Evolutionary conservation across 2,888 invertebrate species (phyloP).

Genomic region (Drosophila quasianomalipes): DNA sequence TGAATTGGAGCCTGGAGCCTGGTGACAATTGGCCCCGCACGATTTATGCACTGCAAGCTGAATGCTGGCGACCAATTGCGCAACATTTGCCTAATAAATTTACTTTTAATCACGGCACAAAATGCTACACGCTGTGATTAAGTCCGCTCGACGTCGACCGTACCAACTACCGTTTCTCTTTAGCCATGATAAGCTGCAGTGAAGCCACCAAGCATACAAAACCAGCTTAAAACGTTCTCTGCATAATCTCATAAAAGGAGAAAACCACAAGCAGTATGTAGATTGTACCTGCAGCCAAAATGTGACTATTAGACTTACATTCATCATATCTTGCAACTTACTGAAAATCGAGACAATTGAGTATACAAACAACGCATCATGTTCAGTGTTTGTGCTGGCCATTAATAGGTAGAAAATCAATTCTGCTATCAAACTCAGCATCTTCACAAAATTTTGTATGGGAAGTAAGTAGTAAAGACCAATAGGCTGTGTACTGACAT

Average conservation of each 20-base stretch:
- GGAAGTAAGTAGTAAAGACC: conserved; percentile 34
- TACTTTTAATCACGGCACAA: conserved; percentile 70
- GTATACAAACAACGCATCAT: neutral
- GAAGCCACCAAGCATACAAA: neutral
- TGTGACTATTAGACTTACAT: neutral
- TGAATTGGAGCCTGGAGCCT: conserved; percentile 45
- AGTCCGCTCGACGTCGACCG: conserved; percentile 25
- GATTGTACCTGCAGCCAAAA: conserved; percentile 13
- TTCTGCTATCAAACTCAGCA: conserved; percentile 48
- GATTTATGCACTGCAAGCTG: conserved; percentile 60
- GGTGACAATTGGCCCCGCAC: conserved; percentile 73
- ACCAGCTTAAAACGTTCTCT: conserved; percentile 6
- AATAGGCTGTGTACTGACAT: conserved; percentile 18
- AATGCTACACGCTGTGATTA: conserved; percentile 74
- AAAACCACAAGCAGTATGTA: conserved; percentile 16
- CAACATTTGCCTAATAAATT: conserved; percentile 76
- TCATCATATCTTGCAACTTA: conserved; percentile 26
- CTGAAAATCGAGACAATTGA: conserved; percentile 33
- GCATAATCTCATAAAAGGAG: conserved; percentile 32
- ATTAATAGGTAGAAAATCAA: conserved; percentile 42
- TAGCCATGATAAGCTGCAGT: conserved; percentile 35
- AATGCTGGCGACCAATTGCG: conserved; percentile 54
- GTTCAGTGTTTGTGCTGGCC: neutral
- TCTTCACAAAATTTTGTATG: conserved; percentile 47
- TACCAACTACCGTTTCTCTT: conserved; percentile 53